A percentile compares a stretch with the other conserved stretches of the same genome.
Evolutionary conservation across 2,113 vertebrate genomes (phyloP).

Genomic region (Xerus inauris): DNA sequence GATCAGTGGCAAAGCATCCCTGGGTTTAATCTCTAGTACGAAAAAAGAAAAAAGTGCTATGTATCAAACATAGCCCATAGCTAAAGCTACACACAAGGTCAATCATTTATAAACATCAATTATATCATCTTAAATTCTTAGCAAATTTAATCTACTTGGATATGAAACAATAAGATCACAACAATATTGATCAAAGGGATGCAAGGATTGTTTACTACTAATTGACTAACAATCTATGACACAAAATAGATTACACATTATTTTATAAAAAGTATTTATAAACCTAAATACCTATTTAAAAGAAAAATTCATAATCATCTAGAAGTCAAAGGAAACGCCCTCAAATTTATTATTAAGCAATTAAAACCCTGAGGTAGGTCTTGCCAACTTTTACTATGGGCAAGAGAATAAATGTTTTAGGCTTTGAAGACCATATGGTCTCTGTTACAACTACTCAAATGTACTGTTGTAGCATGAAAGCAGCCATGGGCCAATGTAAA

Average conservation of each 20-base stretch:
- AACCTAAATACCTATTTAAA: neutral
- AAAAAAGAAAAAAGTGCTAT: neutral
- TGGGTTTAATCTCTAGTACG: too few species aligned
- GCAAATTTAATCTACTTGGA: neutral
- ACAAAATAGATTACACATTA: neutral
- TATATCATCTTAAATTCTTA: neutral
- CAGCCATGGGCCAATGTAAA: neutral
- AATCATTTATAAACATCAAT: neutral
- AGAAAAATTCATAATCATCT: neutral
- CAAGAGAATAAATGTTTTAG: neutral
- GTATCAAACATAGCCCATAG: neutral
- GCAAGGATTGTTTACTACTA: neutral
- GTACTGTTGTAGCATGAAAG: neutral
- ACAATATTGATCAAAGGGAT: neutral
- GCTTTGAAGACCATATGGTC: neutral
- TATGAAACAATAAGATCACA: neutral
- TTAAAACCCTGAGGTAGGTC: neutral
- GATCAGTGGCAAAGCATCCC: too few species aligned
- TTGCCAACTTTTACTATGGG: neutral
- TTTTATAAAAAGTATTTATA: neutral
- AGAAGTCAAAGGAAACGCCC: neutral
- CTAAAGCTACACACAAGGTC: neutral
- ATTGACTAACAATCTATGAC: neutral
- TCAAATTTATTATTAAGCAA: slow-evolving; percentile 31
- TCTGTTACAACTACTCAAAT: neutral